phyloP scores from a whole-genome alignment of 37 sponge, comb jelly and placozoan species.

The Bolinopsis microptera region DNA sequence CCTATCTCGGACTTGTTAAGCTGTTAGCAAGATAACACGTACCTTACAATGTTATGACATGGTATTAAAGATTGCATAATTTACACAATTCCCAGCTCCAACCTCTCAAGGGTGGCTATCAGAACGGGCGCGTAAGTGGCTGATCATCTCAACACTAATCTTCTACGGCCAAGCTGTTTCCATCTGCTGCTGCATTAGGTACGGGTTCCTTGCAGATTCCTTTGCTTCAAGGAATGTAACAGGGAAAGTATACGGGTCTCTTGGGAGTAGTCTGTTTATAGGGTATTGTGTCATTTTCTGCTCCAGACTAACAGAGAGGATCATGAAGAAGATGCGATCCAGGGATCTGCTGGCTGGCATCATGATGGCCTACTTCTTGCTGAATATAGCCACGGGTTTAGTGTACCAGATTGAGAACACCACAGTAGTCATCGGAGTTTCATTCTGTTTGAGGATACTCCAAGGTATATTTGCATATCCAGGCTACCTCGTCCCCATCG shows the following conservation, averaged over 20 bases:
- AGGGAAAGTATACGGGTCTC: neutral
- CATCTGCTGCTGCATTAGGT: constrained; percentile 56
- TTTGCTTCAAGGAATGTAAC: neutral
- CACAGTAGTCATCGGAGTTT: neutral
- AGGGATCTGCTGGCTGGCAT: neutral
- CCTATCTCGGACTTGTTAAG: too few species aligned
- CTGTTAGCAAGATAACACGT: too few species aligned
- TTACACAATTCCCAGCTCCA: too few species aligned
- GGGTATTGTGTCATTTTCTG: neutral
- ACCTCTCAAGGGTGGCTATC: too few species aligned
- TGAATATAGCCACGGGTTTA: neutral
- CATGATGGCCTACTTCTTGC: neutral
- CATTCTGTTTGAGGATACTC: neutral
- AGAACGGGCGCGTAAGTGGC: neutral
- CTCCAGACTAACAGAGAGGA: neutral
- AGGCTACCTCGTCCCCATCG: neutral
- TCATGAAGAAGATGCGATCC: neutral
- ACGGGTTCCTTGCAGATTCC: constrained; percentile 48
- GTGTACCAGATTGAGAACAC: neutral
- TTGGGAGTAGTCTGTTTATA: neutral
- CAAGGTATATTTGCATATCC: constrained; percentile 16
- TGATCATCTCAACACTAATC: neutral
- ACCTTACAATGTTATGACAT: too few species aligned
- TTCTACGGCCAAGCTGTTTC: constrained; percentile 1
- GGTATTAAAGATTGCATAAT: too few species aligned